Conservation (phyloP, 1,140 invertebrate genomes). For the Trichomalopsis sarcophagae region DNA sequence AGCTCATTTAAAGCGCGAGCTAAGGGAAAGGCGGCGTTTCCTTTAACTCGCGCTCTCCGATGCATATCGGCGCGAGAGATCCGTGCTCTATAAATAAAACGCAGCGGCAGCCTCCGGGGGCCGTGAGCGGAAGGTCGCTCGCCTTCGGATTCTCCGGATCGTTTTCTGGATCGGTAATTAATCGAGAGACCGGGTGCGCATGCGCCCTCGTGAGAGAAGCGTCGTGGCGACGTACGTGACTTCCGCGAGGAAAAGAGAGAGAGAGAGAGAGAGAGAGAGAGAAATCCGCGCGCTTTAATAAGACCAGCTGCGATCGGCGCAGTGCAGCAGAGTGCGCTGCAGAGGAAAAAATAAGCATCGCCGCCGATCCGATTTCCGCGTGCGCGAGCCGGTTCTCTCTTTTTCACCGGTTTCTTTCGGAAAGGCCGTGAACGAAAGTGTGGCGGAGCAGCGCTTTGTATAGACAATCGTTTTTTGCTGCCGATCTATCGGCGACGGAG, state of each 20-base stretch:
- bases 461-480: not conserved
- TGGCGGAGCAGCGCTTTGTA: too few species aligned
- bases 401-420: not conserved
- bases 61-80: constrained; percentile 23
- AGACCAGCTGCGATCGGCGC: too few species aligned
- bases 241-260: constrained; percentile 24
- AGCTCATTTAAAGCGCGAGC: not conserved
- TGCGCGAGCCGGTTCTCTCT: not conserved
- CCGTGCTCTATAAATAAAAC: constrained; percentile 62
- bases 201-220: constrained; percentile 20
- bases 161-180: constrained; percentile 57
- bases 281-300: not conserved
- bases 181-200: not conserved
- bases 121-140: constrained; percentile 69
- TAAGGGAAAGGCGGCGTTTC: constrained; percentile 49
- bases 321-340: too few species aligned
- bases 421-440: not conserved
- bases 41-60: constrained; percentile 53
- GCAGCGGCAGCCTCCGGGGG: constrained; percentile 53
- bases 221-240: not conserved
- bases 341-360: too few species aligned
- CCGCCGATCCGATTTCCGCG: not conserved
- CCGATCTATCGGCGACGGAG: not conserved
- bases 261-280: not conserved
- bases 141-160: constrained; percentile 67